Conservation (phyloP, 2,113 vertebrate species). For the Pedionomus torquatus region DNA sequence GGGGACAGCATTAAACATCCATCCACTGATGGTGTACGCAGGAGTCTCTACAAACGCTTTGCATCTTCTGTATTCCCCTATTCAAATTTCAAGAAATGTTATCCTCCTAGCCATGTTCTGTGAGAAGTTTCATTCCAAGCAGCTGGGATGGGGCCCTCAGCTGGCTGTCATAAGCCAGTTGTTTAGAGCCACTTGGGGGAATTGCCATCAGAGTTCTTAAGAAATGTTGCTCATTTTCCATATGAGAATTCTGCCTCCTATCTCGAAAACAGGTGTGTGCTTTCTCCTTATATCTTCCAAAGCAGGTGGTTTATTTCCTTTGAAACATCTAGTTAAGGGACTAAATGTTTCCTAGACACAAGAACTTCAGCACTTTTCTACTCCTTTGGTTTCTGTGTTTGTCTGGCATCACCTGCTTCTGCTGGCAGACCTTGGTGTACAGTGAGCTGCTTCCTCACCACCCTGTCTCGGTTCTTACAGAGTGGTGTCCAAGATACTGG, state of each 20-base stretch:
- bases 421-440: neutral
- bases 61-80: neutral
- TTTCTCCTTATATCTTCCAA: neutral
- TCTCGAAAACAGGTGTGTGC: neutral
- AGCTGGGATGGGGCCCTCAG: neutral
- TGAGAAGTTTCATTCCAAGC: neutral
- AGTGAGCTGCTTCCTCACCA: neutral
- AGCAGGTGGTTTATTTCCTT: constrained; percentile 10
- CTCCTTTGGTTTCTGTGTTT: neutral
- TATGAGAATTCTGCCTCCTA: neutral
- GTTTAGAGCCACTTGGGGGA: neutral
- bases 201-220: neutral
- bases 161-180: neutral
- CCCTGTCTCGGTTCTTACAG: neutral
- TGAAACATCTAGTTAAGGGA: constrained; percentile 37
- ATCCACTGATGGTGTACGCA: accelerated
- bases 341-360: neutral
- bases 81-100: neutral
- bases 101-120: neutral
- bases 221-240: neutral
- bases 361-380: neutral
- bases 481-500: accelerated
- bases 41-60: neutral
- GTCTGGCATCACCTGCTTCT: neutral
- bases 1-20: neutral